Conservation (phyloP, 2,888 invertebrate genomes). For the Deilephila porcellus region DNA sequence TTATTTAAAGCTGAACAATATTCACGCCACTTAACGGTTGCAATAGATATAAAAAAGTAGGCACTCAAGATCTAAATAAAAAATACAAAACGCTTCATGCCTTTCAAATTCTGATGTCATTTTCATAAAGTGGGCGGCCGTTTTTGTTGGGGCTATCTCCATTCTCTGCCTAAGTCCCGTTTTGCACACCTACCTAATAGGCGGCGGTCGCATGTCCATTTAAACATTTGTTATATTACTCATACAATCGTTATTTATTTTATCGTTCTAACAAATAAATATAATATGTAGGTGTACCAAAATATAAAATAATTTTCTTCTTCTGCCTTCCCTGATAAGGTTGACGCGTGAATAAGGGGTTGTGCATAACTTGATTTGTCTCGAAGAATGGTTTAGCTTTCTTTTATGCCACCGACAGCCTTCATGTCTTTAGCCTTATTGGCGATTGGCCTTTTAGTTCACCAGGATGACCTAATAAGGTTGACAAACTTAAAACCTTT, state of each 20-base stretch:
- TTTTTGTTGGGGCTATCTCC: constrained; percentile 29
- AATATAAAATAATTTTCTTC: background rate
- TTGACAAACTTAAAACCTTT: no score
- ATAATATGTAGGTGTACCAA: background rate
- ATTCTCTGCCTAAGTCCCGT: constrained; percentile 29
- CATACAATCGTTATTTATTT: constrained; percentile 15
- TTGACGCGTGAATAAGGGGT: no score
- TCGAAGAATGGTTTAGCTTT: no score
- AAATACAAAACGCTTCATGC: background rate
- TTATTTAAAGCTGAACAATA: background rate
- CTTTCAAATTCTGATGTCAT: constrained; percentile 31
- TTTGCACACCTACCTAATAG: constrained; percentile 23
- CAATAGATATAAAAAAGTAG: background rate
- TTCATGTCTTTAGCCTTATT: no score
- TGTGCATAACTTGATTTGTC: no score
- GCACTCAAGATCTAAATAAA: background rate
- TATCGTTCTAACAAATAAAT: background rate
- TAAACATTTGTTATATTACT: constrained; percentile 25
- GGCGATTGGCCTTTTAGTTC: no score
- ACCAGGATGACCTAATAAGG: no score
- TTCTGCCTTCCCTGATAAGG: no score
- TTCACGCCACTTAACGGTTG: background rate
- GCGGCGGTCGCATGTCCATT: constrained; percentile 8
- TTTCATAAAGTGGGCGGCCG: constrained; percentile 28
- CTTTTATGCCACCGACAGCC: no score